phyloP scores from a whole-genome alignment of 2,888 invertebrate species.

The Autographa pulchrina region DNA sequence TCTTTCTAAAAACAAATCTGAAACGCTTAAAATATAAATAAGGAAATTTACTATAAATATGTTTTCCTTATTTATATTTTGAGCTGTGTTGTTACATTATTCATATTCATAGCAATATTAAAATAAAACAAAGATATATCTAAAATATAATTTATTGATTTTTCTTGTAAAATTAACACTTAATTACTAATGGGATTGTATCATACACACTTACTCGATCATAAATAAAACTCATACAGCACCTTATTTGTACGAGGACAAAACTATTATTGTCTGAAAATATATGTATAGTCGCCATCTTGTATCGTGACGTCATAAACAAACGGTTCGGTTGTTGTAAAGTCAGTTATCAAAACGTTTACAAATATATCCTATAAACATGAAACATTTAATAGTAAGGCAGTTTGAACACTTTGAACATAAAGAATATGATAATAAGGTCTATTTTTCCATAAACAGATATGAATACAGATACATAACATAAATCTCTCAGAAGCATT shows the following conservation, averaged over 20 bases:
- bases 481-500: background rate
- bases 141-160: conserved; percentile 72
- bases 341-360: background rate
- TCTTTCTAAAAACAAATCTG: background rate
- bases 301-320: background rate
- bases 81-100: no score
- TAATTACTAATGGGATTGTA: conserved; percentile 64
- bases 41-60: background rate
- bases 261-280: background rate
- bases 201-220: conserved; percentile 45
- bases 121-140: conserved; percentile 35
- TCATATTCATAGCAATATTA: no score
- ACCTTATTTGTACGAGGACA: conserved; percentile 40
- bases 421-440: background rate
- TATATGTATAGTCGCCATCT: background rate
- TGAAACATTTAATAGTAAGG: background rate
- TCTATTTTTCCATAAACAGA: background rate
- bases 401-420: background rate
- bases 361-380: conserved; percentile 31
- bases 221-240: conserved; percentile 33
- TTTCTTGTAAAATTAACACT: conserved; percentile 75
- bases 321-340: background rate
- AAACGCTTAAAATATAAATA: background rate
- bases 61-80: background rate
- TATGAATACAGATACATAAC: background rate